Conservation (phyloP, 2,113 vertebrate genomes). For the Scolopax mira region DNA sequence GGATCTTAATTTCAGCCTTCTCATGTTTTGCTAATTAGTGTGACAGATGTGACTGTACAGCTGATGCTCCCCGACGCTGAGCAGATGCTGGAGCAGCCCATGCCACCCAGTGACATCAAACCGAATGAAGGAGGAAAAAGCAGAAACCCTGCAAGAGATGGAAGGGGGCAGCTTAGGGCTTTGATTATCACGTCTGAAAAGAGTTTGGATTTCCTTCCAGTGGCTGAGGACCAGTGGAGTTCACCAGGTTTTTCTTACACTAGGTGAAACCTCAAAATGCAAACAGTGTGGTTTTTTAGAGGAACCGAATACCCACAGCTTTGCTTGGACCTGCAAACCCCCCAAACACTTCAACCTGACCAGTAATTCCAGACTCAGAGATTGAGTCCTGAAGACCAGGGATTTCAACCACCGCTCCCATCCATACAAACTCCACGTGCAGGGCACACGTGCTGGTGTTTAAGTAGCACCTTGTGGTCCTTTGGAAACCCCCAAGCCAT, state of each 20-base stretch:
- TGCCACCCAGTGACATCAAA: accelerated
- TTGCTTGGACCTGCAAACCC: background rate
- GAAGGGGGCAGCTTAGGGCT: background rate
- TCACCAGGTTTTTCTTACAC: background rate
- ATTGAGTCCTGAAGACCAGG: background rate
- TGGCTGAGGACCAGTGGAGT: accelerated
- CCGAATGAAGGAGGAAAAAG: background rate
- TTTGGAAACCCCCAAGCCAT: background rate
- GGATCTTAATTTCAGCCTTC: background rate
- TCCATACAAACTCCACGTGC: accelerated
- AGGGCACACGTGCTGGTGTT: background rate
- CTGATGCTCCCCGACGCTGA: accelerated
- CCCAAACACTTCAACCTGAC: background rate
- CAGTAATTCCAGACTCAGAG: background rate
- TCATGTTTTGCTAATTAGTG: background rate
- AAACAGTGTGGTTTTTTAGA: background rate
- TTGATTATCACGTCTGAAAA: background rate
- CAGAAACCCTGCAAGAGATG: background rate
- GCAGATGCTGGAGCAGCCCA: background rate
- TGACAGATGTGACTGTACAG: background rate
- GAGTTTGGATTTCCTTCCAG: background rate
- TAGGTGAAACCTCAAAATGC: background rate
- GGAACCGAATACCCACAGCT: background rate
- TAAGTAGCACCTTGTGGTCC: background rate
- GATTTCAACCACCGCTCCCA: background rate